Base-by-base conservation (phyloP, 2,113 vertebrate genomes). In the Lampris incognitus region DNA sequence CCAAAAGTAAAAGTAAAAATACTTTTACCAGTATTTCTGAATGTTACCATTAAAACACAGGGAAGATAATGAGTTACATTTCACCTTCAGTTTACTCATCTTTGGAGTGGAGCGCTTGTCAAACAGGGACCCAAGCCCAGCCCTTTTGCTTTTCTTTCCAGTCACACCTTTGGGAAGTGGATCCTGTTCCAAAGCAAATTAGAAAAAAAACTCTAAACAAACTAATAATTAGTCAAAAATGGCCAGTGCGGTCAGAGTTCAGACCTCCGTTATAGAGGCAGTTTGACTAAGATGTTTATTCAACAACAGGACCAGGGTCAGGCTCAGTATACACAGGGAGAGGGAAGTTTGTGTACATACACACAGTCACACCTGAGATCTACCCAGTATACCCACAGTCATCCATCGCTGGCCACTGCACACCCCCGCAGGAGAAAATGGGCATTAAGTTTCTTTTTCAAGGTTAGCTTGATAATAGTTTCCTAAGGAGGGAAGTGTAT, bases 71-170 rank as follows among this genome's bases (percentile, higher is more conserved):
- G 9, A 5, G 51, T 41, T 67, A 60, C 9, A 13, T 66, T 95
- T 88, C 62, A 98, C 97, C 96, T 97, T 95, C 46, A 92, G 85
- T 66, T 89, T 91, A 72, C 91, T 95, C 95, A 96, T 96, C 86
- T 93, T 96, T 85, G 93, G 86, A 65, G 92, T 87, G 0, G 93
- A 92, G 55, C 77, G 87, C 2, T 94, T 89, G 51, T 95, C 95
- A 87, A 95, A 95, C 78, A 94, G 91, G 70, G 91, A 92, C 6
- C 92, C 93, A 3, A 95, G 88, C 56, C 92, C 92, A 78, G 83
- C 89, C 84, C 79, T 91, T 87, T 91, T 94, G 36, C 54, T 63
- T 92, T 94, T 94, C 85, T 94, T 94, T 86, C 76, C 82, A 79
- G 80, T 85, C 49, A 85, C 82, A 76, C 85, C 60, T 77, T 94